Evolutionary conservation across 2,797 vertebrate genomes (phyloP).

Genomic region (Notolabrus celidotus): DNA sequence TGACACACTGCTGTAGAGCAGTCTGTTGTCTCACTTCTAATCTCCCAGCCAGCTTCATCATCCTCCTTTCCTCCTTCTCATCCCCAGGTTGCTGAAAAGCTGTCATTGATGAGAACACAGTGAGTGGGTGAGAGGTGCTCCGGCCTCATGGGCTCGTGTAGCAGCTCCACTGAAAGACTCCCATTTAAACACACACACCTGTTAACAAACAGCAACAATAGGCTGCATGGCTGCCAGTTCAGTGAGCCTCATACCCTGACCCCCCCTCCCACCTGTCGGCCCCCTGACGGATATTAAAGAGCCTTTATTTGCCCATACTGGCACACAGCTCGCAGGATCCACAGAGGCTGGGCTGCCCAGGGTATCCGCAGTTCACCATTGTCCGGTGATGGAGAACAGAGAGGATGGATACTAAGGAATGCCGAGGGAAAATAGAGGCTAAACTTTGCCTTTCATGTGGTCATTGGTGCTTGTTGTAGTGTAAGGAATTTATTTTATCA

Average conservation of each 20-base stretch:
- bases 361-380: slow-evolving; percentile 67
- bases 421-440: slow-evolving; percentile 43
- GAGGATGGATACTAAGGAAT: slow-evolving; percentile 47
- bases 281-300: slow-evolving; percentile 80
- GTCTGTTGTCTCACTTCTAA: slow-evolving; percentile 58
- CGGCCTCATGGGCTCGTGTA: slow-evolving; percentile 78
- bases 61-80: slow-evolving; percentile 66
- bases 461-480: too few species aligned
- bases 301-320: slow-evolving; percentile 83
- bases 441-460: too few species aligned
- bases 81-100: slow-evolving; percentile 83
- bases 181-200: slow-evolving; percentile 85
- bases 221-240: slow-evolving; percentile 78
- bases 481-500: too few species aligned
- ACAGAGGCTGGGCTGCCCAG: slow-evolving; percentile 60
- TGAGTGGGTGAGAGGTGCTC: slow-evolving; percentile 78
- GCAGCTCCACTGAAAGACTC: slow-evolving; percentile 79
- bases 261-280: slow-evolving; percentile 64
- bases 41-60: slow-evolving; percentile 66
- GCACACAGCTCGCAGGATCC: slow-evolving; percentile 74
- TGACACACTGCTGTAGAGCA: slow-evolving; percentile 34
- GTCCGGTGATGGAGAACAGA: slow-evolving; percentile 48
- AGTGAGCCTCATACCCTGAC: slow-evolving; percentile 75
- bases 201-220: slow-evolving; percentile 83
- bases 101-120: slow-evolving; percentile 83